Percentiles rank a stretch among this genome's conserved stretches.
phyloP scores from a whole-genome alignment of 2,888 invertebrate genomes.

The Pharmacophagus antenor region DNA sequence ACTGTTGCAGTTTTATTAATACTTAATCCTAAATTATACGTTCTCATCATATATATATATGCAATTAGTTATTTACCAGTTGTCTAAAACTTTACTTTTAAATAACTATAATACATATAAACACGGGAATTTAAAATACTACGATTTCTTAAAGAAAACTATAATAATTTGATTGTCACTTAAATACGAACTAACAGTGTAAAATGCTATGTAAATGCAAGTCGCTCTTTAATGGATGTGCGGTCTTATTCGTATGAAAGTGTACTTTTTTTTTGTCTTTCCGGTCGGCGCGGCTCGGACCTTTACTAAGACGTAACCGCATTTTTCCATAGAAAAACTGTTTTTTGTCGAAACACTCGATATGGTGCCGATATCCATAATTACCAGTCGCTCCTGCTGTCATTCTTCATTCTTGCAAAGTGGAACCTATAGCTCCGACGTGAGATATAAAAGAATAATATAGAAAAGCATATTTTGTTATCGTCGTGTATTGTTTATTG shows the following conservation, averaged over 20 bases:
- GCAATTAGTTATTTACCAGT: too few species aligned
- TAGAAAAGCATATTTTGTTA: neutral
- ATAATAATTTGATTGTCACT: constrained; percentile 18
- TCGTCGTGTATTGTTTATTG: neutral
- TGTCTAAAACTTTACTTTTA: too few species aligned
- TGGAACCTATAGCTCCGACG: constrained; percentile 2
- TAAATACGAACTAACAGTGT: constrained; percentile 1
- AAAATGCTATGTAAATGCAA: constrained; percentile 17
- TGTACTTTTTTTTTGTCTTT: constrained; percentile 27
- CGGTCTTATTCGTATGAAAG: constrained; percentile 29
- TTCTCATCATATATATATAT: too few species aligned
- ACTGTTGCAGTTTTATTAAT: too few species aligned
- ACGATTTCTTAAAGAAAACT: constrained; percentile 1
- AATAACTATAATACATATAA: too few species aligned
- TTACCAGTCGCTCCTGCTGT: constrained; percentile 11
- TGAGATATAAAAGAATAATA: constrained; percentile 3
- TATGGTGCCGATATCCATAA: constrained; percentile 27
- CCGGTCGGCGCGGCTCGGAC: constrained; percentile 23
- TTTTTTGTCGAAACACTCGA: constrained; percentile 21
- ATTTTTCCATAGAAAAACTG: constrained; percentile 31
- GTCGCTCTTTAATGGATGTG: constrained; percentile 19
- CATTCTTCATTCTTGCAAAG: constrained; percentile 23
- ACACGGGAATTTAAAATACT: neutral
- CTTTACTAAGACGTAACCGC: constrained; percentile 28
- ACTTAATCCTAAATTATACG: too few species aligned